Percentiles rank a stretch among this genome's conserved stretches.
Conservation (phyloP, 2,113 vertebrate genomes). For the Phycodurus eques region DNA sequence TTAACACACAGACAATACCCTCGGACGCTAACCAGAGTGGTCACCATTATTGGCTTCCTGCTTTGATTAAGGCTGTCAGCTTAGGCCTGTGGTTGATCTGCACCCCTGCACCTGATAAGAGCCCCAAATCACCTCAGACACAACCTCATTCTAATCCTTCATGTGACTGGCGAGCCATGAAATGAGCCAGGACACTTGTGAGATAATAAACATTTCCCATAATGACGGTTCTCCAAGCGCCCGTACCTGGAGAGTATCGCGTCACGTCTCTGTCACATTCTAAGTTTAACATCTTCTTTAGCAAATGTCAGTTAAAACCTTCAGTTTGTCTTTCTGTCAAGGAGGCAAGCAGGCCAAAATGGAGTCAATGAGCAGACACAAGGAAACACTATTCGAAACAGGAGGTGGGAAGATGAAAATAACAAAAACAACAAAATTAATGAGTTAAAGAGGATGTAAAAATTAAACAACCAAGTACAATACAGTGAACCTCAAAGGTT, state of each 20-base stretch:
- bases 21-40: constrained; percentile 36
- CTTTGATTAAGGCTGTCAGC: constrained; percentile 52
- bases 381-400: neutral
- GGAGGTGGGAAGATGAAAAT: too few species aligned
- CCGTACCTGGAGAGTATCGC: neutral
- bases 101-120: constrained; percentile 50
- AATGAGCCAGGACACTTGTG: constrained; percentile 41
- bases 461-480: too few species aligned
- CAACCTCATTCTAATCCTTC: constrained; percentile 51
- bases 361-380: neutral
- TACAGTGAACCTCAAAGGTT: too few species aligned
- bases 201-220: constrained; percentile 22
- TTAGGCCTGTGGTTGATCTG: constrained; percentile 45
- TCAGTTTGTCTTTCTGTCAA: neutral
- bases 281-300: neutral
- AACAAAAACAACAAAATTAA: too few species aligned
- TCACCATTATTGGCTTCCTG: constrained; percentile 41
- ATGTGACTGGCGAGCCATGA: constrained; percentile 41
- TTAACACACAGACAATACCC: constrained; percentile 44
- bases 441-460: too few species aligned
- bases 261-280: neutral
- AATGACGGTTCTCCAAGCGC: constrained; percentile 12
- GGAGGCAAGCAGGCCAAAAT: neutral
- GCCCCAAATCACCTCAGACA: constrained; percentile 57
- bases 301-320: neutral